A percentile compares a stretch with the other conserved stretches of the same genome.
Conservation (phyloP, 2,888 invertebrate species). For the Pseudococcus viburni region DNA sequence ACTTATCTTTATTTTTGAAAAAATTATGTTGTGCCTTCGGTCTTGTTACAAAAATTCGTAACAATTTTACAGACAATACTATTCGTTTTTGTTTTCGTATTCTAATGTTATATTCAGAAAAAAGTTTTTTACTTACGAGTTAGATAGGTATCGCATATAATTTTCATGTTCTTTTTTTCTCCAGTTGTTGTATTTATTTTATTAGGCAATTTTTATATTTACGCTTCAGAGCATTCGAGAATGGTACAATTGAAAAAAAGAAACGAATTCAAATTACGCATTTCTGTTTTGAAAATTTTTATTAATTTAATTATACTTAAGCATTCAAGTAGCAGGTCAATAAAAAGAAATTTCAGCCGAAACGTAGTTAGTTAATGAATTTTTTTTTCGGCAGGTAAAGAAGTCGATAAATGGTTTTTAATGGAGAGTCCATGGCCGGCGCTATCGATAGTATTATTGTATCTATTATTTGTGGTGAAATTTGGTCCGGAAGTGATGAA, state of each 20-base stretch:
- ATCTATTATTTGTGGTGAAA: conserved; percentile 68
- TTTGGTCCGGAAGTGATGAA: conserved; percentile 68
- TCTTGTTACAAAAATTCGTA: too few species aligned
- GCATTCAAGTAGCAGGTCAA: background rate
- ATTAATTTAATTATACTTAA: background rate
- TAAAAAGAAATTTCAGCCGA: background rate
- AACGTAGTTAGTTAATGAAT: background rate
- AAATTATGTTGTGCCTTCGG: too few species aligned
- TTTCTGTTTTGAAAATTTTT: background rate
- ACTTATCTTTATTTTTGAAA: too few species aligned
- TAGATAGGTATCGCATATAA: background rate
- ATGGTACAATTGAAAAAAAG: background rate
- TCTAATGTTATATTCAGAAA: background rate
- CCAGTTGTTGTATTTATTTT: background rate
- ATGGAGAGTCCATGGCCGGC: conserved; percentile 68
- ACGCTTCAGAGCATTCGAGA: background rate
- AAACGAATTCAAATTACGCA: background rate
- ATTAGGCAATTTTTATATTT: background rate
- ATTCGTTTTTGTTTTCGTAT: background rate
- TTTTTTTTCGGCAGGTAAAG: conserved; percentile 67
- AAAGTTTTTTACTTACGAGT: background rate
- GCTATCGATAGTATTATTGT: conserved; percentile 66
- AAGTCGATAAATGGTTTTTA: conserved; percentile 68
- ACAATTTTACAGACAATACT: background rate
- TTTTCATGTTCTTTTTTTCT: background rate